Evolutionary conservation across 2,113 vertebrate genomes (phyloP), one percentile per base, ranked within the genome.

Genomic region (Rhea americana): DNA sequence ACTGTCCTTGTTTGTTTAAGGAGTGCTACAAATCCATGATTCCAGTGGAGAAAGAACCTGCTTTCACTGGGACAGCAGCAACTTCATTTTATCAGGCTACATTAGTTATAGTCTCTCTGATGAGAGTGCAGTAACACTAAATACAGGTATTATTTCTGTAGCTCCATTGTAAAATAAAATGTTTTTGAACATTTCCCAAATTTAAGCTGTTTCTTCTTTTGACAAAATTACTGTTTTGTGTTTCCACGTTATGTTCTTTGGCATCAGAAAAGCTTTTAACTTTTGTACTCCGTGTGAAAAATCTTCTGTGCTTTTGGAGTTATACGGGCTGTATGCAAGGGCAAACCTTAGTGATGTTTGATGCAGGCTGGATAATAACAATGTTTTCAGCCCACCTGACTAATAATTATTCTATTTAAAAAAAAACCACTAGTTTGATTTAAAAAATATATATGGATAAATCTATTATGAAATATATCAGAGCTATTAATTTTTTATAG

Each of bases 161-260:
- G 19, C 22, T 75, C 22, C n/a, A 3, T 15, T 65, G 5, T 25
- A 25, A 51, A 56, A 58, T 30, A 74, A 45, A 63, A 25, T 30
- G 12, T 45, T 70, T 62, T 75, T 41, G 2, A 63, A 45, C 12
- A 45, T 14, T 63, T 70, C 41, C 1, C 47, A 71, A 77, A 35
- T 13, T 80, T 58, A 45, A 45, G 18, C 5, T 7, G 20, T 16
- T 53, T 68, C 56, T 43, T 22, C 37, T 53, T 6, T 25, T 43
- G 6, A 37, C 55, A 9, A 66, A 61, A 61, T n/a, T 37, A 39
- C 17, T 0, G 1, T 58, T 71, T n/a, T 1, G 2, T 41, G 3
- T 47, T 88, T 87, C 53, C 15, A 56, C 30, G 28, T 75, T 3
- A 7, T 11, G 9, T 59, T 18, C 12, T 22, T n/a, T 35, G 30